A percentile compares a stretch with the other conserved stretches of the same genome.
Evolutionary conservation across 2,113 vertebrate species (phyloP).

Genomic region (Mixornis gularis): DNA sequence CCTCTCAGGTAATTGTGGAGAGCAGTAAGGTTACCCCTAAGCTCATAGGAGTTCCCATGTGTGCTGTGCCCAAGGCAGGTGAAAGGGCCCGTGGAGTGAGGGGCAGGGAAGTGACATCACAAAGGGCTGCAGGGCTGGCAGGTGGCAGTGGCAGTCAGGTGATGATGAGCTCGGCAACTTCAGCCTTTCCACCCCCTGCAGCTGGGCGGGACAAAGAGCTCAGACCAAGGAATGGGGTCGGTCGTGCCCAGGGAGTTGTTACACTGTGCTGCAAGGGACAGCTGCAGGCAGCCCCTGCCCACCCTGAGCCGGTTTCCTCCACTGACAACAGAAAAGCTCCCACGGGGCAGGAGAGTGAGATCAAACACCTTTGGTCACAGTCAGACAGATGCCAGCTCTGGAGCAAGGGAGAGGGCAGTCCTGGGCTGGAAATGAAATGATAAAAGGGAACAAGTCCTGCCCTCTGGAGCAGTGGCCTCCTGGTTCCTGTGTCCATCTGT

Average conservation of each 20-base stretch:
- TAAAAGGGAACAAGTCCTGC: neutral
- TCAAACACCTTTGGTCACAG: accelerated
- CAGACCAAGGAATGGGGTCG: accelerated
- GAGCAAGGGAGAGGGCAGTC: neutral
- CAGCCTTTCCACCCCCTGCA: accelerated
- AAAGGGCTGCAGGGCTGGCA: accelerated
- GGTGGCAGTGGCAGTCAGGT: neutral
- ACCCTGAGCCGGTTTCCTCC: accelerated
- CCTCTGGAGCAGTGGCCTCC: neutral
- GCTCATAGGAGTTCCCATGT: too few species aligned
- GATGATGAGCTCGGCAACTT: neutral
- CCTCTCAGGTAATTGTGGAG: neutral
- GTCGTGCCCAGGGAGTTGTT: accelerated
- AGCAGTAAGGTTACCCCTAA: neutral
- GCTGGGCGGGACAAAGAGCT: neutral
- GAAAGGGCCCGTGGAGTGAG: neutral
- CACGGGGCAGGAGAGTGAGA: neutral
- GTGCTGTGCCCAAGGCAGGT: neutral
- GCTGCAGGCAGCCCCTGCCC: neutral
- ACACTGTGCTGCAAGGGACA: neutral
- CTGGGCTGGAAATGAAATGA: neutral
- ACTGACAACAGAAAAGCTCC: neutral
- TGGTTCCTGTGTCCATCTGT: accelerated
- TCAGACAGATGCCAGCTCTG: neutral
- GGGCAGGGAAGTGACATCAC: neutral